Conservation (phyloP, 2,113 vertebrate genomes). For the Peromyscus maniculatus region DNA sequence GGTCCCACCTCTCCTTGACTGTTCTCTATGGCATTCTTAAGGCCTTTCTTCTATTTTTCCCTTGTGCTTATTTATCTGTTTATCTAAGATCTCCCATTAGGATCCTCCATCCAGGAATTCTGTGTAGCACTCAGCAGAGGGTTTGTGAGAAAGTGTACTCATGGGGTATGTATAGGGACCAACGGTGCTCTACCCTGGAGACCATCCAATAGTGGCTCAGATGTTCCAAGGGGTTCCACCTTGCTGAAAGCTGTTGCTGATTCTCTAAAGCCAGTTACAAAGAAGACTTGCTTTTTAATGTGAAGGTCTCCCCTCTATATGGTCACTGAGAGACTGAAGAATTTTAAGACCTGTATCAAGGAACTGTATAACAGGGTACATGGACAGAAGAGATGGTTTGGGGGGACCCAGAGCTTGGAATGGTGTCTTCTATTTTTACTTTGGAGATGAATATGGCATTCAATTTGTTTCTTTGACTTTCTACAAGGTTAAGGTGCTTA, state of each 20-base stretch:
- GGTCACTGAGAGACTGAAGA: background rate
- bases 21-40: constrained; percentile 1
- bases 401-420: background rate
- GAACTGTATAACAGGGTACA: background rate
- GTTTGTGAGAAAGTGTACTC: background rate
- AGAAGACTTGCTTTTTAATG: background rate
- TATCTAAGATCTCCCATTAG: background rate
- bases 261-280: constrained; percentile 8
- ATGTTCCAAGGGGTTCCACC: background rate
- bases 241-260: background rate
- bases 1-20: background rate
- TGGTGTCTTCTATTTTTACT: background rate
- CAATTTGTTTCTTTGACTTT: background rate
- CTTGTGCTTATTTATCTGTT: background rate
- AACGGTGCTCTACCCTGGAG: background rate
- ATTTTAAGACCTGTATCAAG: constrained; percentile 32
- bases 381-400: background rate
- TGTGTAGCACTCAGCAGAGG: background rate
- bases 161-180: background rate
- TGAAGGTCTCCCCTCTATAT: background rate
- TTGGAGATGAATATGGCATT: background rate
- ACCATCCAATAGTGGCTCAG: background rate
- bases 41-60: background rate
- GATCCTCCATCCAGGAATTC: background rate
- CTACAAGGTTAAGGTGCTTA: background rate